Base-by-base conservation (phyloP, 1,140 invertebrate genomes). In the Reticulitermes speratus region DNA sequence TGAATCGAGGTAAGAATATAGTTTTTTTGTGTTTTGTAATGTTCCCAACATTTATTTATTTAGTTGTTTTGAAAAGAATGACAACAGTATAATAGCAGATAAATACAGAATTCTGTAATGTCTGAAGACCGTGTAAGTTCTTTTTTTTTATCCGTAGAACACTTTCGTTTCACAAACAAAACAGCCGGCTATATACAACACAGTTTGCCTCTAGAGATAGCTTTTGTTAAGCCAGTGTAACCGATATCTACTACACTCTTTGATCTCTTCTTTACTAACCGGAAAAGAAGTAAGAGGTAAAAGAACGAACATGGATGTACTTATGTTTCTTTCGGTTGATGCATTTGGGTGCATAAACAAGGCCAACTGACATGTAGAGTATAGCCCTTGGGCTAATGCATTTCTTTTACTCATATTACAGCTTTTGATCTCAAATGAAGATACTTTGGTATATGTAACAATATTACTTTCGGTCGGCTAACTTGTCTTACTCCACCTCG, bases 401-500 rank as follows among this genome's bases (percentile, higher is more conserved):
- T 75, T 75, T 75, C 65, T 75, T 8, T 30, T 25, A 30, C 65
- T 75, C 65, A n/a, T 75, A 30, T 75, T 75, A 75, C 65, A 30
- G 65, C 65, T 30, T 30, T 75, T 25, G 65, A 75, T 75, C 65
- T 30, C 65, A 75, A 30, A 65, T n/a, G 59, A 65, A n/a, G 65
- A 75, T 75, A 30, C 65, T 75, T 75, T 75, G 65, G 65, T 75
- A 75, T 75, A 75, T 75, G 30, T 75, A 75, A 75, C 65, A 75
- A 30, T 75, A 75, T 75, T 75, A 75, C 65, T 30, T 75, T 75
- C 65, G 65, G 65, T 75, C 65, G 25, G n/a, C 65, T 8, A 75
- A 75, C 3, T n/a, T 75, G 25, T 75, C n/a, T 23, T 65, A 1
- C 59, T 21, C 19, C 52, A 38, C 52, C 19, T 55, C 19, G 2